These are phyloP conservation scores for Eublepharis macularius DNA, from an alignment of 2,113 vertebrate species.

Conservation along the genomic window DNA sequence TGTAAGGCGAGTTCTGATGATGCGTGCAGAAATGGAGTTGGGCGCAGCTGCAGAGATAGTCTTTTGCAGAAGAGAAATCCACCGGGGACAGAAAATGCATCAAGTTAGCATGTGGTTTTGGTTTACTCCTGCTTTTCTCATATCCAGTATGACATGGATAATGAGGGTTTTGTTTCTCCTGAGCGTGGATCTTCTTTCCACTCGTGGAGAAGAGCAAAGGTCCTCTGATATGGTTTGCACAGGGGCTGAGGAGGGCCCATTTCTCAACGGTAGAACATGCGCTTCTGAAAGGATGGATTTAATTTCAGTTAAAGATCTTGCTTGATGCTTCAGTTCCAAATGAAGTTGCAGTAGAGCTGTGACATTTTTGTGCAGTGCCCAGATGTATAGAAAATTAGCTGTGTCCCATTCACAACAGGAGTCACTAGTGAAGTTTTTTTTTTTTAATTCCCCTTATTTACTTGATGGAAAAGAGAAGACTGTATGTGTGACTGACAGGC, in stretches of 20 bases:
- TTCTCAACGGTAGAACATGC: no score
- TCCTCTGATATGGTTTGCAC: no score
- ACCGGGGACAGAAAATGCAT: background rate
- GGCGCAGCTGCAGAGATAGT: background rate
- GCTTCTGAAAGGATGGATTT: no score
- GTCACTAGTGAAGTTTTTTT: background rate
- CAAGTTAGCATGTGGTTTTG: background rate
- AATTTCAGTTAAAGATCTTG: conserved; percentile 35
- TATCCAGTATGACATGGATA: background rate
- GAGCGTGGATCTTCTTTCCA: no score
- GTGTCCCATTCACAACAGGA: no score
- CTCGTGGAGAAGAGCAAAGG: no score
- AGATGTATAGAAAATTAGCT: background rate
- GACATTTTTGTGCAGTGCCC: background rate
- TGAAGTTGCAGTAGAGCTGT: no score
- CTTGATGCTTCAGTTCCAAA: conserved; percentile 6
- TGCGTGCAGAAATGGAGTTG: background rate
- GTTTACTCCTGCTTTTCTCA: background rate
- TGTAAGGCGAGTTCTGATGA: background rate
- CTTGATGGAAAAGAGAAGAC: background rate
- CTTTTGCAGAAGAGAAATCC: background rate
- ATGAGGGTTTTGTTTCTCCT: no score
- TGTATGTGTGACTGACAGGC: background rate
- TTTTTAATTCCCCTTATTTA: background rate
- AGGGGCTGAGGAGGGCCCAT: no score